Evolutionary conservation across 1,140 invertebrate genomes (phyloP).

Genomic region (Saccostrea cuccullata): DNA sequence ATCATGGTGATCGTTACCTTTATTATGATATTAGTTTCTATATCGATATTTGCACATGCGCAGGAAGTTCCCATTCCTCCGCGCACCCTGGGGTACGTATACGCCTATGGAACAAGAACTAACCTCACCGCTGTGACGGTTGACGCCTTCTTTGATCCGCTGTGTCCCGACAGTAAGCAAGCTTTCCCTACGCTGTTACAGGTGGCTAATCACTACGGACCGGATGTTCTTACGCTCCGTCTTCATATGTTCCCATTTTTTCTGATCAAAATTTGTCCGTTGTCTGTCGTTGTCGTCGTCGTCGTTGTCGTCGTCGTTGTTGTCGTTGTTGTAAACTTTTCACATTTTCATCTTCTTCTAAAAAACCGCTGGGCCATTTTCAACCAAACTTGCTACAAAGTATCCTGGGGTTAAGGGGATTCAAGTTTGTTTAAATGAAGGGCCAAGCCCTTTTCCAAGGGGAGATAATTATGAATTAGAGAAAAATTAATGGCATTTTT

Average conservation of each 20-base stretch:
- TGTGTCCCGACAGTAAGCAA: conserved; percentile 64
- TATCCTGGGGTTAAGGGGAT: no score
- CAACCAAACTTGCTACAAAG: no score
- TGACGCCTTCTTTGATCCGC: conserved; percentile 62
- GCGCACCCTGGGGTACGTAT: conserved; percentile 58
- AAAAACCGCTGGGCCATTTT: no score
- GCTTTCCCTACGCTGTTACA: conserved; percentile 58
- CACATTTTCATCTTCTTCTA: no score
- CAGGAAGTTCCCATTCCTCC: conserved; percentile 18
- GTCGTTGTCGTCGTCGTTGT: no score
- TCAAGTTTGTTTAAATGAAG: no score
- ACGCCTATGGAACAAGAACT: conserved; percentile 35
- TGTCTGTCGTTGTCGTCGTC: no score
- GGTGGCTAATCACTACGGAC: conserved; percentile 63
- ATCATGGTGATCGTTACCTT: not conserved
- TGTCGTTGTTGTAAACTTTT: no score
- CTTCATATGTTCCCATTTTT: conserved; percentile 66
- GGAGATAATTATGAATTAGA: no score
- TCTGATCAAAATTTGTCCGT: conserved; percentile 50
- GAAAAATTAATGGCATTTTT: no score
- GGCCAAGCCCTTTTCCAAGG: no score
- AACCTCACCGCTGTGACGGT: conserved; percentile 57
- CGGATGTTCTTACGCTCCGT: conserved; percentile 50
- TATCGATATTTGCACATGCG: not conserved
- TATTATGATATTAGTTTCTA: no score